Base-by-base conservation (phyloP, 2,113 vertebrate genomes). In the Saguinus imperator region DNA sequence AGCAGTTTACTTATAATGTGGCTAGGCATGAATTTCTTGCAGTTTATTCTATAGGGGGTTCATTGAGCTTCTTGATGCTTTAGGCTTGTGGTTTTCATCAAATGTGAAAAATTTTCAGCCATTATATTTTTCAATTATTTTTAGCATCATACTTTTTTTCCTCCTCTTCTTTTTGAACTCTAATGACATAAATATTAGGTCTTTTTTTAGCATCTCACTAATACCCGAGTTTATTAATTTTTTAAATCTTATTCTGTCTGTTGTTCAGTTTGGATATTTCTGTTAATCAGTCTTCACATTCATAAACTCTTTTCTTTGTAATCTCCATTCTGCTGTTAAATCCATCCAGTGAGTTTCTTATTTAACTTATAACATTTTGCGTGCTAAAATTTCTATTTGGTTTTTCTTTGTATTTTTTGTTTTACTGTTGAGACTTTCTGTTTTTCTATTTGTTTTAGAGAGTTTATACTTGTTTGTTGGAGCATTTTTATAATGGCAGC, bases 201-300 rank as follows among this genome's bases (percentile, higher is more conserved):
- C 2, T 85, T 52, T 76, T 70, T 27, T 73, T 89, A 64, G 85
- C 80, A 58, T 76, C 25, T 45, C 6, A 50, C n/a, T 84, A 43
- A 48, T 40, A 87, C 6, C 32, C 29, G 16, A 35, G 1, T 87
- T 29, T 87, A n/a, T 80, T 89, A 27, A 72, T 87, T n/a, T 61
- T 90, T 76, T 61, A 45, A 75, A 82, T 55, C 6, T 92, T 92
- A 81, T 76, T 89, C 61, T 85, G 29, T 50, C 29, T 27, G 25
- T 81, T 86, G 32, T 68, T 91, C 40, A 61, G 35, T 61, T 89
- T 89, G 20, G 32, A 61, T 82, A 55, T 48, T 96, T 91, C 92
- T 77, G 21, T 37, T 80, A 57, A 27, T 68, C 18, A 40, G 8
- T 83, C 37, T 80, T 75, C 68, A 61, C 1, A 11, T 35, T 86